Evolutionary conservation across 2,888 invertebrate genomes (phyloP), one percentile per base, ranked within the genome.

Genomic region (Prosopocoilus inquinatus): DNA sequence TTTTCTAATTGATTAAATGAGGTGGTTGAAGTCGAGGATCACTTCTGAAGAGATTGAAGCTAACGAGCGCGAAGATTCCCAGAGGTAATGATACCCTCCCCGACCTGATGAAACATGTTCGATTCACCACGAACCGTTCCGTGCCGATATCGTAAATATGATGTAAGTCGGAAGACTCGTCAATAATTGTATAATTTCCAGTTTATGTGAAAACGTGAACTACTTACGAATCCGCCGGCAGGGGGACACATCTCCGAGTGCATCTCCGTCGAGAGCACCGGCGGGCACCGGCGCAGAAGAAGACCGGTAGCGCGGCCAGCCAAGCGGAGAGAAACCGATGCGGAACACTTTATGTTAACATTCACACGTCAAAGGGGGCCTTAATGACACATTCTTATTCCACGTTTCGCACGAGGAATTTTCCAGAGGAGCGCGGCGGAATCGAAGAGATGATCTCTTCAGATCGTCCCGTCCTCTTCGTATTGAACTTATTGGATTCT

Each of bases 381-480:
- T 71, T 72, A 73, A 73, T 69, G 70, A 70, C 68, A 67, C 72
- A 69, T 70, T 72, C 70, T 68, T 71, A 72, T 72, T 72, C 69
- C 70, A 68, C 71, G 72, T 68, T 72, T 72, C 67, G 70, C 64
- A 63, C 66, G 64, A 62, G 59, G 64, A 62, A 62, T 66, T n/a
- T n/a, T 65, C 56, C 57, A 58, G 59, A 57, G 57, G 45, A 49
- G 50, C 49, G 53, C 50, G 55, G 53, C 57, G 57, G 55, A 60
- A 57, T 52, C 51, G 56, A n/a, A n/a, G n/a, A 59, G 46, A 51
- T 58, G 55, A 59, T 59, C 20, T 28, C 20, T 5, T 28, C 59
- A 52, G 50, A 53, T 57, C 52, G n/a, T n/a, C n/a, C n/a, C n/a
- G n/a, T n/a, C n/a, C n/a, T n/a, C n/a, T n/a, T 52, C 46, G 50